A percentile compares a stretch with the other conserved stretches of the same genome.
Evolutionary conservation across 2,113 vertebrate genomes (phyloP).

Genomic region (Psilopsiagon aymara): DNA sequence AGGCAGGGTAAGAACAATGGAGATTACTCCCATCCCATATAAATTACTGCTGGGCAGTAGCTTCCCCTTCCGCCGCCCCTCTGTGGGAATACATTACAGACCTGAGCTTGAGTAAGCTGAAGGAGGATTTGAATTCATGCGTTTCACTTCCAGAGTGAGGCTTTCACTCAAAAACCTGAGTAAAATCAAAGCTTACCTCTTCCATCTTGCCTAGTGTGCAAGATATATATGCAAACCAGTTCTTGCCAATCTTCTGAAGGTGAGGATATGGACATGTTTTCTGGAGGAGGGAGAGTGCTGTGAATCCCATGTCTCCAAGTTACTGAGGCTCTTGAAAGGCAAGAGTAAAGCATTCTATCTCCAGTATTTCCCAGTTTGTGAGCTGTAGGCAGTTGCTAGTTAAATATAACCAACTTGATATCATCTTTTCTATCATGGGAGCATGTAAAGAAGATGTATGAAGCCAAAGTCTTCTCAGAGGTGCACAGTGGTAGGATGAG

Average conservation of each 20-base stretch:
- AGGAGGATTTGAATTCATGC: not conserved
- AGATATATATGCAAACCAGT: not conserved
- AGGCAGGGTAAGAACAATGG: not conserved
- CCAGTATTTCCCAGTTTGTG: not conserved
- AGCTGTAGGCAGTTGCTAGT: not conserved
- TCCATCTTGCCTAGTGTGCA: not conserved
- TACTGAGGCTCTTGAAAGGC: not conserved
- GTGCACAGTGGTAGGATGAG: not conserved
- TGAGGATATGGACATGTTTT: constrained; percentile 5
- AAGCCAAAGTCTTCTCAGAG: not conserved
- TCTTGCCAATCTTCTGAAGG: not conserved
- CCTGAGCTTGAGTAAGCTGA: not conserved
- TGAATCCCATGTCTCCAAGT: not conserved
- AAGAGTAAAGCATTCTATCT: not conserved
- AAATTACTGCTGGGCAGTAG: not conserved
- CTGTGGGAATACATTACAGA: not conserved
- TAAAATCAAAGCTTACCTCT: not conserved
- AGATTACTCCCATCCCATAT: not conserved
- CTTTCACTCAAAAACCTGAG: not conserved
- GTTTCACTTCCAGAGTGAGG: not conserved
- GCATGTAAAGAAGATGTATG: not conserved
- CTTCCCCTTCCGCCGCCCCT: not conserved
- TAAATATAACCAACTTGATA: not conserved
- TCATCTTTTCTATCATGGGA: not conserved
- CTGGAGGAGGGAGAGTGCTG: not conserved